phyloP scores from a whole-genome alignment of 2,113 vertebrate genomes.

The Lepus americanus region DNA sequence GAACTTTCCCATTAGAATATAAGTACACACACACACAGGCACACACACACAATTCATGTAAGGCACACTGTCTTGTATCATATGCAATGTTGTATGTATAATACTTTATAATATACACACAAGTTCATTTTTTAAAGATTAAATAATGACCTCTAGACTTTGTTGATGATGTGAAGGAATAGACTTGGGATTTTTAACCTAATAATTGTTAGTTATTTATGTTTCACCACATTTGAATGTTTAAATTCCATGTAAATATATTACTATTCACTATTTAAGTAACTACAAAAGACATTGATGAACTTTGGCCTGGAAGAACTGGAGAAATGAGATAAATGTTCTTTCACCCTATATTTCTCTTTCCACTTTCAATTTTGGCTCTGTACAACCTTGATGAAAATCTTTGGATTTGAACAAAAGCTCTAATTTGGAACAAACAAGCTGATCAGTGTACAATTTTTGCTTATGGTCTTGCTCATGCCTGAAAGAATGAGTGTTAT shows the following conservation, averaged over 20 bases:
- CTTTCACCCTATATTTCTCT: background rate
- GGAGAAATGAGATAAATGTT: background rate
- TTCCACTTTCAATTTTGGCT: constrained; percentile 19
- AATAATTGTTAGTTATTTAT: background rate
- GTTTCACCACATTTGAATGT: constrained; percentile 26
- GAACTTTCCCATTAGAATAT: background rate
- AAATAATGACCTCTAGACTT: background rate
- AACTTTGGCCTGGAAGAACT: background rate
- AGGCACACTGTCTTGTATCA: background rate
- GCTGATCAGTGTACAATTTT: background rate
- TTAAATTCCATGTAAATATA: background rate
- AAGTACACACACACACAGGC: background rate
- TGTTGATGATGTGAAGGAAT: background rate
- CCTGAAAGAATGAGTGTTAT: constrained; percentile 31
- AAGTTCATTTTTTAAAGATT: background rate
- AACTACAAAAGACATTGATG: background rate
- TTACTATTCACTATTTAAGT: background rate
- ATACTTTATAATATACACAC: background rate
- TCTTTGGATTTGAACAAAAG: background rate
- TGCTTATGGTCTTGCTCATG: constrained; percentile 33
- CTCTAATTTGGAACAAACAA: constrained; percentile 1
- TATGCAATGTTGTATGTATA: background rate
- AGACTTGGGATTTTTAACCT: background rate
- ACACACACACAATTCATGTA: background rate
- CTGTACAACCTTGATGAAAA: background rate